Evolutionary conservation across 2,888 invertebrate species (phyloP).

Genomic region (Patella depressa): DNA sequence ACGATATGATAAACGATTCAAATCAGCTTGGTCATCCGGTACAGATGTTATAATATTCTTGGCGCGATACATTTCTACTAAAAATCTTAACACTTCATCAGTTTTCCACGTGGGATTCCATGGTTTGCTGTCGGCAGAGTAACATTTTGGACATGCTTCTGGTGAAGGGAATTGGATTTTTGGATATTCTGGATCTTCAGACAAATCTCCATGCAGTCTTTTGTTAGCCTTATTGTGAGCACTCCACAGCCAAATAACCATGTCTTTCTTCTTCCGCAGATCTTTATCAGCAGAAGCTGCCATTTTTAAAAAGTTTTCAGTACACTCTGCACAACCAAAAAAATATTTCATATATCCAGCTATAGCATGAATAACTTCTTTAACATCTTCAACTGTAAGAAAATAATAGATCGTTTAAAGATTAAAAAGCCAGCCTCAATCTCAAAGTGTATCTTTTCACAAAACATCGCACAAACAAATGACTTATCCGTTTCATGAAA

Average conservation of each 20-base stretch:
- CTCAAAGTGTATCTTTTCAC: too few relatives aligned
- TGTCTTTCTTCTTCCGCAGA: conserved; percentile 81
- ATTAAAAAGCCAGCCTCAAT: too few relatives aligned
- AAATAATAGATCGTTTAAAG: not conserved
- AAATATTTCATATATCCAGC: conserved; percentile 85
- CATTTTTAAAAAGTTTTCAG: conserved; percentile 90
- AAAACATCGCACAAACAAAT: too few relatives aligned
- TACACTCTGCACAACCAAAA: conserved; percentile 93
- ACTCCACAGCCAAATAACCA: conserved; percentile 91
- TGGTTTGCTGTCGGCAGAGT: not conserved
- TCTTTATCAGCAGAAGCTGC: conserved; percentile 80
- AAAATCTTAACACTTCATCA: conserved; percentile 47
- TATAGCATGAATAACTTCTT: conserved; percentile 49
- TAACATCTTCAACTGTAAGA: conserved; percentile 32
- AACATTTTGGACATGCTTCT: conserved; percentile 76
- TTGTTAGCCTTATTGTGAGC: conserved; percentile 92
- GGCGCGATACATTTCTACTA: conserved; percentile 53
- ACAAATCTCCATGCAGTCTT: conserved; percentile 84
- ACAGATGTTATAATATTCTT: conserved; percentile 40
- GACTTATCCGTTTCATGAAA: too few relatives aligned
- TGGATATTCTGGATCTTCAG: conserved; percentile 91
- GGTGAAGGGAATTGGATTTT: conserved; percentile 89
- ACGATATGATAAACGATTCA: not conserved
- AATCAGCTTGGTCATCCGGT: conserved; percentile 8
- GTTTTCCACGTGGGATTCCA: conserved; percentile 41